Evolutionary conservation across 2,113 vertebrate genomes (phyloP).

Genomic region (Cercocebus atys): DNA sequence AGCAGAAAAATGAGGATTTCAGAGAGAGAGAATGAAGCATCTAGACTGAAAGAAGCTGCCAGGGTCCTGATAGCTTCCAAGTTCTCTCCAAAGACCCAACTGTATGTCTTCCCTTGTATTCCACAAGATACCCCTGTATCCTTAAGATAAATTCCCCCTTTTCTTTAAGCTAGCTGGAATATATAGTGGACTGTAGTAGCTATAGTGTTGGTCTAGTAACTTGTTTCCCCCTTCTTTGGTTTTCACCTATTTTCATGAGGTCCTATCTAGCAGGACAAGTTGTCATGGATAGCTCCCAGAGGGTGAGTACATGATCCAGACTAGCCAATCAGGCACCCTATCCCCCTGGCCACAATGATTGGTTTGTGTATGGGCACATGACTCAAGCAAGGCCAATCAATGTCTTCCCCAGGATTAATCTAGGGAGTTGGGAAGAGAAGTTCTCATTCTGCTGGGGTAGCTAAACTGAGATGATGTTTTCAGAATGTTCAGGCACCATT

Average conservation of each 20-base stretch:
- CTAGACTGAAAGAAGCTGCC: not conserved
- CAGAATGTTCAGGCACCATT: not conserved
- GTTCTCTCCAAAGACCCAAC: not conserved
- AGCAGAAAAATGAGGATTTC: not conserved
- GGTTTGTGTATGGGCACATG: not conserved
- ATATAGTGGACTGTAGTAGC: not conserved
- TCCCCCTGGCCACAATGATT: not conserved
- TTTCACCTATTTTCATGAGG: not conserved
- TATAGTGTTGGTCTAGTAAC: not conserved
- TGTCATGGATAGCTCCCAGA: not conserved
- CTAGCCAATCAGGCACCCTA: not conserved
- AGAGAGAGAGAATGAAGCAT: not conserved
- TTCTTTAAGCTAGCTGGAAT: not conserved
- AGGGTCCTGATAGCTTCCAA: not conserved
- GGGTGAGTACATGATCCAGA: not conserved
- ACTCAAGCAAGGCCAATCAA: not conserved
- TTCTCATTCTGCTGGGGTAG: not conserved
- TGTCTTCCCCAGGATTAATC: not conserved
- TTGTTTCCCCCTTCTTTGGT: not conserved
- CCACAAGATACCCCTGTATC: not conserved
- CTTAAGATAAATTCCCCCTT: not conserved
- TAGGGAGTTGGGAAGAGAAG: not conserved
- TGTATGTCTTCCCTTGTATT: not conserved
- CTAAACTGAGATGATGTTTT: not conserved
- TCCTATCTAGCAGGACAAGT: not conserved